A percentile compares a stretch with the other conserved stretches of the same genome.
Conservation (phyloP, 2,113 vertebrate genomes). For the Prionailurus bengalensis region DNA sequence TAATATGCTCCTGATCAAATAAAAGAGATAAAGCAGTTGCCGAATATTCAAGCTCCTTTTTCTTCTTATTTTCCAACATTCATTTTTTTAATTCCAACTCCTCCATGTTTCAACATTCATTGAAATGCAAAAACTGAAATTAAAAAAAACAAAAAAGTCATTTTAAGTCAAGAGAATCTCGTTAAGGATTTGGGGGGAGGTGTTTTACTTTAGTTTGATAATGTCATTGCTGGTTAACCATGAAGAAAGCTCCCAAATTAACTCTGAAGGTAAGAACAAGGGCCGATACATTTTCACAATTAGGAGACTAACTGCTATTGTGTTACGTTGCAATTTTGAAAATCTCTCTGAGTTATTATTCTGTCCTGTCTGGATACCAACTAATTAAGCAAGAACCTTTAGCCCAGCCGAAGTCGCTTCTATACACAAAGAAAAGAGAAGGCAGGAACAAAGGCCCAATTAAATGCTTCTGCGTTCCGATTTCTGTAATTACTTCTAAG, state of each 20-base stretch:
- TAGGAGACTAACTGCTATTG: background rate
- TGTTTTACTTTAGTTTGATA: background rate
- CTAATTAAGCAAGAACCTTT: constrained; percentile 67
- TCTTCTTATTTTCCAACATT: background rate
- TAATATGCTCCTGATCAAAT: background rate
- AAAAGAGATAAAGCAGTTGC: background rate
- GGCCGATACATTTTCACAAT: background rate
- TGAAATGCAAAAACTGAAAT: background rate
- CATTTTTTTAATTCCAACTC: background rate
- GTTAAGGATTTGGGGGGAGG: background rate
- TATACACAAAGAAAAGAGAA: constrained; percentile 13
- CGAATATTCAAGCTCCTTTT: background rate
- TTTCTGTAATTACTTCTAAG: constrained; percentile 38
- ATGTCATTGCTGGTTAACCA: background rate
- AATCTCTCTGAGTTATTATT: constrained; percentile 20
- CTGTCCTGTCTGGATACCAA: background rate
- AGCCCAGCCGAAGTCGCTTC: constrained; percentile 14
- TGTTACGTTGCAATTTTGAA: background rate
- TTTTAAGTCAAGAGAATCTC: background rate
- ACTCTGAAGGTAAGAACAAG: background rate
- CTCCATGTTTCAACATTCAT: background rate
- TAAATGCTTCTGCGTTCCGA: constrained; percentile 30
- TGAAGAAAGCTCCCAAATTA: background rate
- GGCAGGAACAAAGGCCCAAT: background rate
- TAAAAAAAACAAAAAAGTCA: background rate